Conservation (phyloP, 2,113 vertebrate genomes). For the Microcebus murinus region DNA sequence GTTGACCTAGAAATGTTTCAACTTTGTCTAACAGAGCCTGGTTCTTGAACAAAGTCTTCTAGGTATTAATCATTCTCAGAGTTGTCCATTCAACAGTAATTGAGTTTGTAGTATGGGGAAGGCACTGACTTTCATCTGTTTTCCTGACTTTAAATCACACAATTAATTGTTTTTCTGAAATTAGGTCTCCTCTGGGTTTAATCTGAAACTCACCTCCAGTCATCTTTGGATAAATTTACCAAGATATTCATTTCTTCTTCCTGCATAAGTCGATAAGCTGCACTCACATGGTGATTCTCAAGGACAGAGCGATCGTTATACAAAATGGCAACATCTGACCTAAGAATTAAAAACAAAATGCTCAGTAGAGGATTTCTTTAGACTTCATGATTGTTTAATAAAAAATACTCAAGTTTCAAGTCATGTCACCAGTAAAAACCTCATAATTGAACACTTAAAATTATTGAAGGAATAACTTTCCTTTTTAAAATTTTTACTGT, state of each 20-base stretch:
- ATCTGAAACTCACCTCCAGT: constrained; percentile 93
- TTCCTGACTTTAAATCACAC: not conserved
- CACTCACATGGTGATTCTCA: constrained; percentile 98
- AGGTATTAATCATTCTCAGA: not conserved
- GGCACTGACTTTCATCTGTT: not conserved
- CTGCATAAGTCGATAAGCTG: constrained; percentile 97
- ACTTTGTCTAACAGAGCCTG: not conserved
- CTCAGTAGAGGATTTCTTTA: not conserved
- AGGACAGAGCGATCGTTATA: constrained; percentile 98
- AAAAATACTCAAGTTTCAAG: not conserved
- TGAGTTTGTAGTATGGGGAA: not conserved
- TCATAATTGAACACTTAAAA: not conserved
- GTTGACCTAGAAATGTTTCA: not conserved
- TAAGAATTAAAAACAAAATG: constrained; percentile 77
- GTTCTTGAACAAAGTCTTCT: not conserved
- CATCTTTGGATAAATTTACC: constrained; percentile 96
- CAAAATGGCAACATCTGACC: constrained; percentile 97
- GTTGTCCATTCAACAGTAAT: not conserved
- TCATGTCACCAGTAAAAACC: not conserved
- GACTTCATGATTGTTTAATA: not conserved
- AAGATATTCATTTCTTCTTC: constrained; percentile 99
- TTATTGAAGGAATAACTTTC: not conserved
- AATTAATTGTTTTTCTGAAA: not conserved
- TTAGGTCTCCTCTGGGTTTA: constrained; percentile 29
- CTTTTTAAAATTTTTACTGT: not conserved